These are phyloP conservation scores for Lepidurus apus DNA, from an alignment of 1,140 invertebrate genomes.

Conservation along the genomic window DNA sequence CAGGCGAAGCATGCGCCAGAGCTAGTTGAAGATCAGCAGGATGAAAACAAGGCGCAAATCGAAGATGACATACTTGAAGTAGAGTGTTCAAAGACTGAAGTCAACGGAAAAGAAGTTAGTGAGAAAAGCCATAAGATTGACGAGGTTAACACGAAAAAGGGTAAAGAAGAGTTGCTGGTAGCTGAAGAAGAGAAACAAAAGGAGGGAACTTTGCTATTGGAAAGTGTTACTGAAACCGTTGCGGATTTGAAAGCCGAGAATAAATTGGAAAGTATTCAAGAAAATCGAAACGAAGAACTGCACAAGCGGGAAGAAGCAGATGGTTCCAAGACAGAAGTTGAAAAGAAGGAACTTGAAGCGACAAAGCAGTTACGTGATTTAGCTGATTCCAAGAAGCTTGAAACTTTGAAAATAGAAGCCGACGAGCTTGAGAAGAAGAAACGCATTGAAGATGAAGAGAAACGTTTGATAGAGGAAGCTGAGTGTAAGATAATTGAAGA, in stretches of 20 bases:
- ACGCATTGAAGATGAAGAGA: neutral
- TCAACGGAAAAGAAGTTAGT: slow-evolving; percentile 24
- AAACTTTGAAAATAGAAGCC: neutral
- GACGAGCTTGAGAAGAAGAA: neutral
- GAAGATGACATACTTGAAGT: slow-evolving; percentile 22
- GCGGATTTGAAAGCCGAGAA: too few species aligned
- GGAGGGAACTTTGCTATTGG: slow-evolving; percentile 5
- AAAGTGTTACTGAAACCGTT: too few species aligned
- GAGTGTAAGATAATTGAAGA: neutral
- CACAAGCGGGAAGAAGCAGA: slow-evolving; percentile 27
- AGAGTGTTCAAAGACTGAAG: neutral
- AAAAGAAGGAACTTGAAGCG: neutral
- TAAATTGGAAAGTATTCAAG: neutral
- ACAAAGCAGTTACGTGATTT: neutral
- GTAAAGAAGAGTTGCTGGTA: neutral
- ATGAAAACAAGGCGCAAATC: slow-evolving; percentile 24
- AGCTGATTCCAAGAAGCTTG: neutral
- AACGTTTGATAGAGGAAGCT: slow-evolving; percentile 17
- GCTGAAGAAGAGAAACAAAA: slow-evolving; percentile 22
- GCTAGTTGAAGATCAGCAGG: neutral
- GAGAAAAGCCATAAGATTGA: neutral
- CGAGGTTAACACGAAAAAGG: neutral
- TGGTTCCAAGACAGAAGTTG: neutral
- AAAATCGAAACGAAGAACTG: slow-evolving; percentile 18
- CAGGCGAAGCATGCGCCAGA: neutral